These are phyloP conservation scores for Xanthostigma xanthostigma DNA, from an alignment of 2,888 invertebrate genomes.

Conservation along the genomic window DNA sequence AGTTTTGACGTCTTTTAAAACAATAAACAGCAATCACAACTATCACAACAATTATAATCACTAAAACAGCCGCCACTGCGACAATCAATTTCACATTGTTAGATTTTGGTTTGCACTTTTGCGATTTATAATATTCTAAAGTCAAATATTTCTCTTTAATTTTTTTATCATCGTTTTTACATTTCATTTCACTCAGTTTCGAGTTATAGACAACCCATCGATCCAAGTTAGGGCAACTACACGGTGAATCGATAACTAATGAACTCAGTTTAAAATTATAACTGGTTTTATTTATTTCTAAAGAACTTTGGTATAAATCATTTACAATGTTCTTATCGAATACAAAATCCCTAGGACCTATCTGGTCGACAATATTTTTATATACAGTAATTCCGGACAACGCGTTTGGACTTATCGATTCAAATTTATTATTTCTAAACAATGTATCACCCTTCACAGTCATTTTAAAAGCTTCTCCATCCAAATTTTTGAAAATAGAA, in stretches of 20 bases:
- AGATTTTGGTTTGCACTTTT: constrained; percentile 13
- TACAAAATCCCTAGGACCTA: constrained; percentile 34
- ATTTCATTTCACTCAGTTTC: constrained; percentile 19
- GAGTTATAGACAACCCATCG: constrained; percentile 15
- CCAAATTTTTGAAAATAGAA: constrained; percentile 40
- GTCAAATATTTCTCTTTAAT: constrained; percentile 16
- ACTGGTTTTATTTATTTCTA: constrained; percentile 39
- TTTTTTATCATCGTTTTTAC: constrained; percentile 17
- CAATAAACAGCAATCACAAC: constrained; percentile 22
- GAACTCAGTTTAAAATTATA: constrained; percentile 41
- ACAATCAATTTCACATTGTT: constrained; percentile 28
- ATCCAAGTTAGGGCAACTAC: constrained; percentile 33
- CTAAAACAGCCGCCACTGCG: constrained; percentile 24
- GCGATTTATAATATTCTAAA: constrained; percentile 19
- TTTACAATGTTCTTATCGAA: constrained; percentile 50
- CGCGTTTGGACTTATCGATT: constrained; percentile 40
- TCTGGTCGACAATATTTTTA: constrained; percentile 29
- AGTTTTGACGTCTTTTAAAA: constrained; percentile 24
- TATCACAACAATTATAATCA: constrained; percentile 31
- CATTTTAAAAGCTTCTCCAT: constrained; percentile 50
- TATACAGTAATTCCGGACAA: constrained; percentile 42
- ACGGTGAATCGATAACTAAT: constrained; percentile 40
- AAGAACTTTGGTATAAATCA: constrained; percentile 37
- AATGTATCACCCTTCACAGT: constrained; percentile 43
- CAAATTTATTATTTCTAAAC: constrained; percentile 49